Evolutionary conservation across 2,113 vertebrate species (phyloP).

Genomic region (Otocyon megalotis): DNA sequence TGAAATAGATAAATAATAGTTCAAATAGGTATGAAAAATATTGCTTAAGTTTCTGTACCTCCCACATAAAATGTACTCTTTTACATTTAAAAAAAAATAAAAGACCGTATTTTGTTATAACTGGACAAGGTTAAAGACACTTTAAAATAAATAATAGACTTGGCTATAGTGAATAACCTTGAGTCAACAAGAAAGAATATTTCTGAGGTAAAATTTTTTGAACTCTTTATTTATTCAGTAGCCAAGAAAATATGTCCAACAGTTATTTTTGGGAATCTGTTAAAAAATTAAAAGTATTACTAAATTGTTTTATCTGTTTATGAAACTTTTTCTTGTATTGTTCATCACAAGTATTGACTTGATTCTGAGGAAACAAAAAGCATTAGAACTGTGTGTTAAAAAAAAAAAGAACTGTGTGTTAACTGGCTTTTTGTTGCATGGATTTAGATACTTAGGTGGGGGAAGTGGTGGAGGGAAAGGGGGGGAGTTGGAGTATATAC

Average conservation of each 20-base stretch:
- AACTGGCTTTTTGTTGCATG: conserved; percentile 7
- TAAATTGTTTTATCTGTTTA: neutral
- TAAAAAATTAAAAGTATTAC: neutral
- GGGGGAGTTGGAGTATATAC: neutral
- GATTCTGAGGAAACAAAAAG: conserved; percentile 5
- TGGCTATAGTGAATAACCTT: neutral
- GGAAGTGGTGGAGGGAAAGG: neutral
- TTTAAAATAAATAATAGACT: conserved; percentile 30
- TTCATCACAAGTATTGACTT: neutral
- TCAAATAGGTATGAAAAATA: conserved; percentile 23
- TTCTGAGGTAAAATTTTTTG: conserved; percentile 13
- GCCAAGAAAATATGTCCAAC: neutral
- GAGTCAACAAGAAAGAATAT: neutral
- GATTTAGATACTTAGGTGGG: neutral
- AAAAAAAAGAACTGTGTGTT: neutral
- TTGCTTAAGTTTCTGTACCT: conserved; percentile 30
- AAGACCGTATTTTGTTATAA: conserved; percentile 30
- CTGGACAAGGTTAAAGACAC: neutral
- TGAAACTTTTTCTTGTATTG: neutral
- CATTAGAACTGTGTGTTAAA: neutral
- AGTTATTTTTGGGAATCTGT: neutral
- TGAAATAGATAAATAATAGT: conserved; percentile 29
- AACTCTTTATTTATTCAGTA: neutral
- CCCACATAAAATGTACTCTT: conserved; percentile 7
- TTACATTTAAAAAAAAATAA: neutral